Percentiles rank a stretch among this genome's conserved stretches.
Evolutionary conservation across 1,140 invertebrate species (phyloP).

Genomic region (Macrosteles quadrilineatus): DNA sequence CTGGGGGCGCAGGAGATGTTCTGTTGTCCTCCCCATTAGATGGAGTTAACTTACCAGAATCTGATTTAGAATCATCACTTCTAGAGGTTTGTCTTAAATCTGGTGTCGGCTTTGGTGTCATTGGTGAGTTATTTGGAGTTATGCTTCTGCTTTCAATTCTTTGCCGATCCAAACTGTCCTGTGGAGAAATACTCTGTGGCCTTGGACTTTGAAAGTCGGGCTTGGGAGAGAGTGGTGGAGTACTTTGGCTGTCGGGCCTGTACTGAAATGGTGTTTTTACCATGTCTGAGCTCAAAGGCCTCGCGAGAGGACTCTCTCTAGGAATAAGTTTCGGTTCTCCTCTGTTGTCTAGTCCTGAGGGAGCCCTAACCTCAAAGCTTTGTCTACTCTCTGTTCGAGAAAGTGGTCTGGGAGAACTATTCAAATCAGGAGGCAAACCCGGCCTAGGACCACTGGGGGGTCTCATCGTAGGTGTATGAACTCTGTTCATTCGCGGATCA

Average conservation of each 20-base stretch:
- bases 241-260: conserved; percentile 1
- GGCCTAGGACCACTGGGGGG: conserved; percentile 15
- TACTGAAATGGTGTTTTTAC: conserved; percentile 7
- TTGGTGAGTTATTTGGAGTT: background rate
- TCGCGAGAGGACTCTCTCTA: background rate
- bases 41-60: conserved; percentile 18
- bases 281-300: background rate
- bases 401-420: conserved; percentile 3
- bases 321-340: background rate
- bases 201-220: conserved; percentile 11
- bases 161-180: background rate
- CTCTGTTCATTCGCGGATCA: conserved; percentile 1
- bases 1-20: background rate
- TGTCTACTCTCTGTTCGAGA: conserved; percentile 14
- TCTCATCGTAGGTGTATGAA: background rate
- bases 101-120: background rate
- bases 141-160: conserved; percentile 5
- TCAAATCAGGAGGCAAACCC: conserved; percentile 4
- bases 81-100: background rate
- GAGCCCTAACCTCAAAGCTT: conserved; percentile 9
- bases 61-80: background rate
- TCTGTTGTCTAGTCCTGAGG: background rate
- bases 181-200: conserved; percentile 6
- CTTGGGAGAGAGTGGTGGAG: conserved; percentile 8
- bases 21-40: background rate